phyloP scores from a whole-genome alignment of 2,888 invertebrate species.

The Ceriagrion tenellum region DNA sequence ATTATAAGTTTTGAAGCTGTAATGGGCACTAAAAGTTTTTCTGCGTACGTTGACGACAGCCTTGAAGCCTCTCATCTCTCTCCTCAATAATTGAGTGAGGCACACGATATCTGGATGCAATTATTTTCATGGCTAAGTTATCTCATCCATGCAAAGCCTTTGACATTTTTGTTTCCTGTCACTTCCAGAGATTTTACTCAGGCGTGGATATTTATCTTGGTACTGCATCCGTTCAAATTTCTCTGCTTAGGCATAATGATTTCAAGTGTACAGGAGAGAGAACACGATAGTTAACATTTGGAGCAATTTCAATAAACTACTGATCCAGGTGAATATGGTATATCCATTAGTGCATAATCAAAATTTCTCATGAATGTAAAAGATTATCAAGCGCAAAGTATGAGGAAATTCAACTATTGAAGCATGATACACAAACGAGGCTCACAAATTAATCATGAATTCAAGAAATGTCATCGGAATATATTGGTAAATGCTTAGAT shows the following conservation, averaged over 20 bases:
- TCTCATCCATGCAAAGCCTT: no score
- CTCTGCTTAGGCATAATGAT: neutral
- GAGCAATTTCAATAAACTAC: neutral
- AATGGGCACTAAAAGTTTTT: no score
- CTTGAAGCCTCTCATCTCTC: no score
- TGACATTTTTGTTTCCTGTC: neutral
- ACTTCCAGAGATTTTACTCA: neutral
- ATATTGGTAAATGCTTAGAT: no score
- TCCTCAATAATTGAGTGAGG: no score
- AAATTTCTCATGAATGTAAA: neutral
- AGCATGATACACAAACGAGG: neutral
- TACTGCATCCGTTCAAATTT: neutral
- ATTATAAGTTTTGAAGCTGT: no score
- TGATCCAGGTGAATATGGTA: neutral
- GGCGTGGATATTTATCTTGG: neutral
- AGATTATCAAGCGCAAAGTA: neutral
- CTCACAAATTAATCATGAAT: neutral
- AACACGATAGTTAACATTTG: neutral
- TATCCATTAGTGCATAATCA: no score
- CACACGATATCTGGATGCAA: no score
- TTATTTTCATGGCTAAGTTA: no score
- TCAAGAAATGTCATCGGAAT: neutral
- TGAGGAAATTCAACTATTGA: no score
- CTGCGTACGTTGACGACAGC: no score
- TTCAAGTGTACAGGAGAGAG: neutral